A percentile compares a stretch with the other conserved stretches of the same genome.
phyloP scores from a whole-genome alignment of 2,797 vertebrate genomes.

The Lagocephalus sceleratus region DNA sequence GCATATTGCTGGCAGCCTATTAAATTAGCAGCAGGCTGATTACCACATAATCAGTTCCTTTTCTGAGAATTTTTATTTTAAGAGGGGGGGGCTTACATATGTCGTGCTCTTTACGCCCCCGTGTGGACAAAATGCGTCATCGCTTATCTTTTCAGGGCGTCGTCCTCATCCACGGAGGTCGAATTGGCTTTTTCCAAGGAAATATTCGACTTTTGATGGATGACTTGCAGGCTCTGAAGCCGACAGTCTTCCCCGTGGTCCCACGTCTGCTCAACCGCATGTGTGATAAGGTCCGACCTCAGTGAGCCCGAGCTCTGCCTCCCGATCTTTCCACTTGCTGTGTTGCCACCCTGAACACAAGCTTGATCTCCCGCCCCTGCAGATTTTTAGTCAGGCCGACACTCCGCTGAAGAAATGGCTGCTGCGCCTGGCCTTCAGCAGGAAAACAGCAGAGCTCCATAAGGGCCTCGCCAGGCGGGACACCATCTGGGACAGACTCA shows the following conservation, averaged over 20 bases:
- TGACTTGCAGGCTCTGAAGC: constrained; percentile 88
- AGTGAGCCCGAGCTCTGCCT: background rate
- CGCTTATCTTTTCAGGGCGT: constrained; percentile 75
- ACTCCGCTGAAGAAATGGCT: constrained; percentile 89
- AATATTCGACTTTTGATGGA: constrained; percentile 96
- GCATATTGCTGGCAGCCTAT: too few relatives aligned
- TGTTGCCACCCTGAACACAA: background rate
- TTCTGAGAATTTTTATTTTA: background rate
- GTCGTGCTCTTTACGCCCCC: background rate
- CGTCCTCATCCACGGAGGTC: constrained; percentile 88
- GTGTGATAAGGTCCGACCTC: constrained; percentile 90
- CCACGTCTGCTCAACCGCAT: constrained; percentile 95
- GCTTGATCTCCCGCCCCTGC: constrained; percentile 1
- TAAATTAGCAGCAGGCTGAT: too few relatives aligned
- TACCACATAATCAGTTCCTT: too few relatives aligned
- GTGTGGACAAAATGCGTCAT: constrained; percentile 15
- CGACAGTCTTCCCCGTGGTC: constrained; percentile 94
- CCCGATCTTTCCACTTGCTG: background rate
- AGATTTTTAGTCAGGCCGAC: constrained; percentile 94
- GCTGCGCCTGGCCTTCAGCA: constrained; percentile 89
- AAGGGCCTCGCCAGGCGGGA: constrained; percentile 88
- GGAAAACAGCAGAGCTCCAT: constrained; percentile 91
- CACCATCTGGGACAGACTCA: constrained; percentile 94
- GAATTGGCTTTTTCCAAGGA: constrained; percentile 96
- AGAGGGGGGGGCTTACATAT: background rate